A percentile compares a stretch with the other conserved stretches of the same genome.
Conservation (phyloP, 2,113 vertebrate species). For the Monopterus albus region DNA sequence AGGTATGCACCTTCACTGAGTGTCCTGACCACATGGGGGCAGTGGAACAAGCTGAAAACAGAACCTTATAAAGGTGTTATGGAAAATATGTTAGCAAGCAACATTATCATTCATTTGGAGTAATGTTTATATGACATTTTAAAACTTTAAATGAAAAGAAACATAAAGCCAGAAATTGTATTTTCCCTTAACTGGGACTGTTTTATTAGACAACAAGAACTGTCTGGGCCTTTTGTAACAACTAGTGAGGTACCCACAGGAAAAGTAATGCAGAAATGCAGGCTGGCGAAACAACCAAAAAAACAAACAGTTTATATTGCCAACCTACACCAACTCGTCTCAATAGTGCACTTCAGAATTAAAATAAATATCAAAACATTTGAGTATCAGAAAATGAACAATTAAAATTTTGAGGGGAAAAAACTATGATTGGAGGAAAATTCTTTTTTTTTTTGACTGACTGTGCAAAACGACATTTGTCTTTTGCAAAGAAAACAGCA, state of each 20-base stretch:
- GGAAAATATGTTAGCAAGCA: too few relatives aligned
- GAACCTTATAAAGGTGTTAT: too few relatives aligned
- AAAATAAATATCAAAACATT: conserved; percentile 16
- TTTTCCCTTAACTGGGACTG: conserved; percentile 13
- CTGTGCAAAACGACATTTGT: conserved; percentile 14
- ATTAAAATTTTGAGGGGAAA: too few relatives aligned
- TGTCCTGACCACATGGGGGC: too few relatives aligned
- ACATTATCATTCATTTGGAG: too few relatives aligned
- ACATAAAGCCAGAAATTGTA: conserved; percentile 14
- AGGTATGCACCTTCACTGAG: too few relatives aligned
- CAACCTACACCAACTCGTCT: not conserved
- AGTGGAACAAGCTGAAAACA: too few relatives aligned
- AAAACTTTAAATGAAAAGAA: conserved; percentile 9
- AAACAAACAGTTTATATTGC: conserved; percentile 5
- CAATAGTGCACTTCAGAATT: conserved; percentile 35
- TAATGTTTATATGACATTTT: too few relatives aligned
- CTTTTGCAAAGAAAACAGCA: conserved; percentile 55
- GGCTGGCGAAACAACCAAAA: not conserved
- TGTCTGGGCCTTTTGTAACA: conserved; percentile 37
- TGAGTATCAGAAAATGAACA: too few relatives aligned
- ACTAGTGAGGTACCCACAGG: conserved; percentile 45
- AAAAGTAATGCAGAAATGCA: conserved; percentile 26
- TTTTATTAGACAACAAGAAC: conserved; percentile 66
- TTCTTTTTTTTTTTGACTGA: conserved; percentile 16
- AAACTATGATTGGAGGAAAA: conserved; percentile 43